phyloP scores from a whole-genome alignment of 2,888 invertebrate genomes.

The Cenopis cana region DNA sequence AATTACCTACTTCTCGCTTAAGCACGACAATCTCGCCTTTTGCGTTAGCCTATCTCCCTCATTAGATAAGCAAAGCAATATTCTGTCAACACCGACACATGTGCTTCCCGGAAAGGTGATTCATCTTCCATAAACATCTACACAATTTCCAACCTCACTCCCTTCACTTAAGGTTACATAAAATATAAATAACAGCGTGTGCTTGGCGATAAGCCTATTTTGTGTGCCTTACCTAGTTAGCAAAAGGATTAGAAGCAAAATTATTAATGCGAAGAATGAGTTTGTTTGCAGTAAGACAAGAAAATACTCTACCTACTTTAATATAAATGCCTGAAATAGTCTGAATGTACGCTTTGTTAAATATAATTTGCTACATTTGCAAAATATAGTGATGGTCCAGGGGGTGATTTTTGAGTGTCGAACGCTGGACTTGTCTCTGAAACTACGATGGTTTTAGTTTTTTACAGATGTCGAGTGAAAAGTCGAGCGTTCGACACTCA shows the following conservation, averaged over 20 bases:
- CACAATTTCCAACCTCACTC: neutral
- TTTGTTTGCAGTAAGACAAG: conserved; percentile 4
- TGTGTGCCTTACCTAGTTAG: conserved; percentile 19
- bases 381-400: too few species aligned
- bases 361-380: too few species aligned
- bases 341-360: too few species aligned
- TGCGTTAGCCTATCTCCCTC: conserved; percentile 2
- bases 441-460: too few species aligned
- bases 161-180: neutral
- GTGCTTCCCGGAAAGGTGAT: conserved; percentile 26
- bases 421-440: too few species aligned
- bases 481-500: too few species aligned
- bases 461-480: too few species aligned
- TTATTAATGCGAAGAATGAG: conserved; percentile 9
- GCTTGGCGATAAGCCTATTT: conserved; percentile 1
- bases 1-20: neutral
- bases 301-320: too few species aligned
- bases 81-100: conserved; percentile 28
- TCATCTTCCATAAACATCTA: conserved; percentile 6
- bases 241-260: neutral
- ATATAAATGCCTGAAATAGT: too few species aligned
- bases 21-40: neutral
- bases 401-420: too few species aligned
- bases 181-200: neutral
- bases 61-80: conserved; percentile 24